Percentiles rank a stretch among this genome's conserved stretches.
Conservation (phyloP, 2,888 invertebrate species). For the Tridacna gigas region DNA sequence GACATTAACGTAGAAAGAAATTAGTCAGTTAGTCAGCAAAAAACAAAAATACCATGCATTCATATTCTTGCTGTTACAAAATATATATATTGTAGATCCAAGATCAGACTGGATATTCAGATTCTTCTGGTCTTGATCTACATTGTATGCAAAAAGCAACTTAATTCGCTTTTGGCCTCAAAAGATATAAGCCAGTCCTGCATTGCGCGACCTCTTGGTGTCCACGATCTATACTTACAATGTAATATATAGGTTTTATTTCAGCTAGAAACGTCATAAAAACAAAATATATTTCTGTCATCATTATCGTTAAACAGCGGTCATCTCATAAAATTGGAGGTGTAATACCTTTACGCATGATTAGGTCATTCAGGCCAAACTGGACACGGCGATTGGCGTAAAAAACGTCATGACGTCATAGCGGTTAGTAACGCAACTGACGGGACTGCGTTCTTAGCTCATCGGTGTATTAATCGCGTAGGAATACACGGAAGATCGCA, state of each 20-base stretch:
- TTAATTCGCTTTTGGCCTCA: no score
- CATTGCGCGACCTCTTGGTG: no score
- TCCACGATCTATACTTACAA: no score
- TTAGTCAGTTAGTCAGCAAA: no score
- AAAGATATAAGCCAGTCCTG: no score
- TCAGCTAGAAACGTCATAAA: conserved; percentile 2
- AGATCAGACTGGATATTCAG: no score
- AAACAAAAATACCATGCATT: no score
- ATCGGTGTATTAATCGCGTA: background rate
- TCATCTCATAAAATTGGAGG: conserved; percentile 3
- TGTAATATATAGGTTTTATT: background rate
- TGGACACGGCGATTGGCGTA: conserved; percentile 20
- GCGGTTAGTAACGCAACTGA: conserved; percentile 8
- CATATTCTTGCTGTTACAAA: no score
- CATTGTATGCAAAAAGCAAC: no score
- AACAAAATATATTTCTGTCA: conserved; percentile 11
- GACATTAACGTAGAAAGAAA: no score
- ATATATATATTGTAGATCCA: no score
- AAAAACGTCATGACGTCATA: conserved; percentile 19
- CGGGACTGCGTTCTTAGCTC: conserved; percentile 14
- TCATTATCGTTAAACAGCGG: conserved; percentile 1
- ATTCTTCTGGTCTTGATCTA: no score
- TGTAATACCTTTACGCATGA: conserved; percentile 20
- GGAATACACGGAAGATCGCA: conserved; percentile 9
- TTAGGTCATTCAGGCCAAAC: conserved; percentile 18